Conservation (phyloP, 2,888 invertebrate genomes). For the Dryococelus australis region DNA sequence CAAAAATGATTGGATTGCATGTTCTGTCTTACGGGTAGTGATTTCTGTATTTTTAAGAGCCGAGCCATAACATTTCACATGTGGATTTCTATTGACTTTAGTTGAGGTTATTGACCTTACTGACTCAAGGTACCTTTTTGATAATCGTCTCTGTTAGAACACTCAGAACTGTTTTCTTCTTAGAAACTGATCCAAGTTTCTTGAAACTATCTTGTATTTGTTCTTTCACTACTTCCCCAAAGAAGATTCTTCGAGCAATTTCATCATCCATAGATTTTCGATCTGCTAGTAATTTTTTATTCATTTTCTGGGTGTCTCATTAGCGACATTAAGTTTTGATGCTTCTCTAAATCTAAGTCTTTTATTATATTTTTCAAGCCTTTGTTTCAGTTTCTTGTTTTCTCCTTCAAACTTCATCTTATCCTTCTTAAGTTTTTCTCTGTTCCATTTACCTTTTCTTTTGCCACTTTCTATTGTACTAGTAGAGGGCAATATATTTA, state of each 20-base stretch:
- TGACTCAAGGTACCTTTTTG: neutral
- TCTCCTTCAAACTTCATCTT: neutral
- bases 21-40: neutral
- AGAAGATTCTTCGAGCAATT: neutral
- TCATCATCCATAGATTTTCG: neutral
- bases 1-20: neutral
- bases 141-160: neutral
- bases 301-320: neutral
- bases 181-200: neutral
- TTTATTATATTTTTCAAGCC: neutral
- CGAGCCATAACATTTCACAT: too few species aligned
- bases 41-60: neutral
- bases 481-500: neutral
- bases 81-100: neutral
- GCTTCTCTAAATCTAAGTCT: neutral
- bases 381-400: neutral
- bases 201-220: constrained; percentile 10
- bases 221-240: constrained; percentile 10
- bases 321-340: neutral
- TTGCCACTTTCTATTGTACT: neutral
- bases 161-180: constrained; percentile 11
- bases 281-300: neutral
- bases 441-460: neutral
- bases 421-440: neutral
- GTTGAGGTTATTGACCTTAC: neutral